phyloP scores from a whole-genome alignment of 2,113 vertebrate genomes.

The Chrysemys picta region DNA sequence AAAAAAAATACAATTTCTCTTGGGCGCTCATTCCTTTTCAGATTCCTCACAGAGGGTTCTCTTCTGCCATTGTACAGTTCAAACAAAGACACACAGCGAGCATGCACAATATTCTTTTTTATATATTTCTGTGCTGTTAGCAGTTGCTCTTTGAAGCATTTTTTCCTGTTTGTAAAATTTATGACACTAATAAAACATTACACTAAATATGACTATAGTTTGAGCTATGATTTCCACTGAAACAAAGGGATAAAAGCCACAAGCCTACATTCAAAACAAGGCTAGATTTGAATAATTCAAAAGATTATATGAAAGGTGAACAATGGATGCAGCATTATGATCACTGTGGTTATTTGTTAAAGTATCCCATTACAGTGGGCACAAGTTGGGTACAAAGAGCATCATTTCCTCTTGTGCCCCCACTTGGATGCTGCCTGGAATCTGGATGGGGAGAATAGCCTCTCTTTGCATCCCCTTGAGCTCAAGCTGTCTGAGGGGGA shows the following conservation, averaged over 20 bases:
- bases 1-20: neutral
- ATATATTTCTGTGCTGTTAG: neutral
- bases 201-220: neutral
- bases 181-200: slow-evolving; percentile 44
- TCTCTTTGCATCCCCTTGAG: neutral
- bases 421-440: neutral
- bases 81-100: slow-evolving; percentile 15
- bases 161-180: slow-evolving; percentile 46
- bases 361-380: neutral
- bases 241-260: slow-evolving; percentile 43
- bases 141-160: slow-evolving; percentile 33
- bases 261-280: slow-evolving; percentile 19
- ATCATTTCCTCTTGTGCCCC: neutral
- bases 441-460: neutral
- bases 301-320: neutral
- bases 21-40: neutral
- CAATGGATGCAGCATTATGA: neutral
- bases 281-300: slow-evolving; percentile 15
- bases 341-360: neutral
- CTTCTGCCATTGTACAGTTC: neutral
- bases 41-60: slow-evolving; percentile 6
- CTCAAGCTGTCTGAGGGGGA: neutral
- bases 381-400: neutral
- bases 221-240: neutral
- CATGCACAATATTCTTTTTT: neutral